Evolutionary conservation across 2,888 invertebrate species (phyloP), one percentile per base, ranked within the genome.

Genomic region (Leptothorax acervorum): DNA sequence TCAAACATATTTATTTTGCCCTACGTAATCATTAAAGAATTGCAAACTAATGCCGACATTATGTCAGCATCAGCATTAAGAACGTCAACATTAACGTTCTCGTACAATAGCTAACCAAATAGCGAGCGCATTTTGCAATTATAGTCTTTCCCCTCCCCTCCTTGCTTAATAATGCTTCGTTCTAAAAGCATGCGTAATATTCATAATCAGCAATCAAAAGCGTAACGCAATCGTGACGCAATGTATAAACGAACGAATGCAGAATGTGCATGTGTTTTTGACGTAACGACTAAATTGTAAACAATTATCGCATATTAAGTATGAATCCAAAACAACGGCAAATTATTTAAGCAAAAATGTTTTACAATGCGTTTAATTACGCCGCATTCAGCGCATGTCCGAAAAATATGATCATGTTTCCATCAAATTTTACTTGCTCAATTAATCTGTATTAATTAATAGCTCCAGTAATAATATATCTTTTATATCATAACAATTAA

Each of bases 281-380:
- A 85, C 83, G 85, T 88, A 91, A 92, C 68, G 3, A 23, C 15
- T 63, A 73, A 86, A 88, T 90, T 85, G 87, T 83, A 90, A 90
- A 88, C 87, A 89, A 88, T 90, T 83, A 60, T 48, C 66, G 60
- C 42, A 66, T 45, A 28, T 42, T 74, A 70, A n/a, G 18, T 28
- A 18, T 5, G 12, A 68, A 53, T 42, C n/a, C 31, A 31, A 55
- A 65, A 23, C 53, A 57, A 55, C 8, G 8, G n/a, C n/a, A 9
- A 71, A 55, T 71, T 71, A 71, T 71, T 71, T 71, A 11, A 18
- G 18, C 66, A 55, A 55, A 28, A 78, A 55, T 68, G n/a, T 68
- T 55, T 78, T 15, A 31, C 2, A 4, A 35, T 53, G 42, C 39
- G 12, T 68, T 78, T 55, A 68, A 68, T 66, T 42, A 15, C 11